Conservation (phyloP, 2,113 vertebrate species). For the Cynoglossus semilaevis region DNA sequence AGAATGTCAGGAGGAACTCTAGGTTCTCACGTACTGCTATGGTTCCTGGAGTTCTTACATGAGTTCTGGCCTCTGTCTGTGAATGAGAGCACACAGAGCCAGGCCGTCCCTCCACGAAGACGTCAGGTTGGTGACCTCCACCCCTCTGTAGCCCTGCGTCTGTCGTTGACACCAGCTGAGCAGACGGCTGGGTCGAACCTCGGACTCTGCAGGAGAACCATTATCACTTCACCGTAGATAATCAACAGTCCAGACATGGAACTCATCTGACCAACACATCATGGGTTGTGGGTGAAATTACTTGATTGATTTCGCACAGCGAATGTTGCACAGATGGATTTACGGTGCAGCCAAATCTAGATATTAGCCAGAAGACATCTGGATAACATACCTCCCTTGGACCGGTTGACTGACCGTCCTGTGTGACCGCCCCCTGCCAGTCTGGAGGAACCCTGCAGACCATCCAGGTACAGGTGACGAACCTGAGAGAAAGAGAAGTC, state of each 20-base stretch:
- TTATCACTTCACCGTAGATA: too few relatives aligned
- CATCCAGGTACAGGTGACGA: constrained; percentile 85
- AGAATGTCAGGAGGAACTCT: background rate
- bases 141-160: constrained; percentile 85
- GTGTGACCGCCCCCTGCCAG: constrained; percentile 74
- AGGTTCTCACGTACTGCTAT: background rate
- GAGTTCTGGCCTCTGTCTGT: constrained; percentile 88
- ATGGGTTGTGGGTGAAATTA: too few relatives aligned
- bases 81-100: constrained; percentile 91
- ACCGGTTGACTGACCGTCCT: constrained; percentile 80
- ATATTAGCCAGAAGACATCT: too few relatives aligned
- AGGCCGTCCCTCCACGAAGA: constrained; percentile 90
- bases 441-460: constrained; percentile 73
- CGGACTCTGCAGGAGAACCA: constrained; percentile 79
- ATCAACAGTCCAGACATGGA: too few relatives aligned
- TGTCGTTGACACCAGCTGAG: constrained; percentile 95
- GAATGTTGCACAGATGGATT: too few relatives aligned
- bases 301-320: too few relatives aligned
- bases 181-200: constrained; percentile 84
- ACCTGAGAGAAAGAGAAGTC: constrained; percentile 71
- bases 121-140: constrained; percentile 82
- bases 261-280: too few relatives aligned
- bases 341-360: too few relatives aligned
- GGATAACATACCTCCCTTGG: constrained; percentile 76
- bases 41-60: constrained; percentile 63